Evolutionary conservation across 2,888 invertebrate genomes (phyloP), one percentile per base, ranked within the genome.

Genomic region (Ichneumoninae sp.): DNA sequence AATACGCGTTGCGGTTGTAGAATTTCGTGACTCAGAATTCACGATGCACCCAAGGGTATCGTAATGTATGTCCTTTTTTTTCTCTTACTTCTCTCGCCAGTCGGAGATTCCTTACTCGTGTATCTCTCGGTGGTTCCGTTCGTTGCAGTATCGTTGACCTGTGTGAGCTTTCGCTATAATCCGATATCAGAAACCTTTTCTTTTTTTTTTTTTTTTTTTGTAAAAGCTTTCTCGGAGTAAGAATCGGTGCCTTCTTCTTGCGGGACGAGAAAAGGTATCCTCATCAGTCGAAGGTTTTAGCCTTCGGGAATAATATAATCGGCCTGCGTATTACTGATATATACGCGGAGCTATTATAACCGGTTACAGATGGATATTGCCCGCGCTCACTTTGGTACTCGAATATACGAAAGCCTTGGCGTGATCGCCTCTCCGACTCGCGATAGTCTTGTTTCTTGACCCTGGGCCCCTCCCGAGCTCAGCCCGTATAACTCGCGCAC

Each of bases 271-370:
- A 50, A 77, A 80, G 70, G 54, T 76, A 26, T 30, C 62, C 83
- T 83, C 83, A 83, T 83, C 83, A 72, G 76, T 77, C 76, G 76
- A 80, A 76, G 76, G 78, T 70, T 80, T 80, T 65, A 84, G 62
- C 78, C 84, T 74, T 81, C 74, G 81, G 78, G 74, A 84, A 84
- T 81, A 84, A 84, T 84, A 81, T 84, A 84, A 81, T 80, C 78
- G 76, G 54, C 66, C 74, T 19, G 80, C 68, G 80, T 72, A 81
- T 84, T 81, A 78, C 80, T 74, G 77, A 60, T 80, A 62, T 57
- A 83, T 72, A 52, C 80, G 70, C 54, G 22, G 62, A 77, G 84
- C 78, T 78, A 70, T 84, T 84, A 84, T 65, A 84, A 84, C 84
- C 84, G 84, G 84, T 84, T 84, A 78, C 74, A 47, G 75, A 65